These are phyloP conservation scores for Cephonodes hylas DNA, from an alignment of 2,888 invertebrate genomes.

Conservation along the genomic window DNA sequence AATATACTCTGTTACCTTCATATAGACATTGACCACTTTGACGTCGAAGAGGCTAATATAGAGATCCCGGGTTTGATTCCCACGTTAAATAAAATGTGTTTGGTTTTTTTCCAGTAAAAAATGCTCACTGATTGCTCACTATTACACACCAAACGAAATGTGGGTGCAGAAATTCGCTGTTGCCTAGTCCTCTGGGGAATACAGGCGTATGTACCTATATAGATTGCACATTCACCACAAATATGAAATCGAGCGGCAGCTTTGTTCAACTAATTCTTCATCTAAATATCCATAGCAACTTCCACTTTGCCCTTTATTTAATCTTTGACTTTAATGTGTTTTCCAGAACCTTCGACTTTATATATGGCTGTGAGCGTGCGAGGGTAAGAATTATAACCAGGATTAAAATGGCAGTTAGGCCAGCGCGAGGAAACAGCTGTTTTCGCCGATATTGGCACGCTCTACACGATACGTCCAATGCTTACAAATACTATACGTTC, in stretches of 20 bases:
- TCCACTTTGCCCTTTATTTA: not conserved
- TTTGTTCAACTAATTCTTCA: not conserved
- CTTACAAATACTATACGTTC: constrained; percentile 54
- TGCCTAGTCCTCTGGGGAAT: too few relatives aligned
- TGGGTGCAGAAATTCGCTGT: too few relatives aligned
- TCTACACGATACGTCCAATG: constrained; percentile 51
- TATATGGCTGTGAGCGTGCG: not conserved
- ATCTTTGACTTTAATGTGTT: not conserved
- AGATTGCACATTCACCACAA: not conserved
- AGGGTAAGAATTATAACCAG: not conserved
- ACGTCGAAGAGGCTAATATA: too few relatives aligned
- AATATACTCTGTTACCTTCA: too few relatives aligned
- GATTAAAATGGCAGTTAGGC: constrained; percentile 43
- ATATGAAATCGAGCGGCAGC: not conserved
- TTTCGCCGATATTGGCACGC: constrained; percentile 52
- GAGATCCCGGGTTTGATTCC: too few relatives aligned
- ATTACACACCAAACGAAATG: too few relatives aligned
- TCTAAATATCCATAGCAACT: not conserved
- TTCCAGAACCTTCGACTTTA: not conserved
- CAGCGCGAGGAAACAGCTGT: constrained; percentile 49
- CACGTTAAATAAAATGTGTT: too few relatives aligned
- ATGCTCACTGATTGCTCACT: too few relatives aligned
- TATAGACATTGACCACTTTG: too few relatives aligned
- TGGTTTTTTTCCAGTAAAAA: too few relatives aligned
- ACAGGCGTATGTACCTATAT: not conserved